Base-by-base conservation (phyloP, 2,888 invertebrate genomes). In the Abscondita cerata region DNA sequence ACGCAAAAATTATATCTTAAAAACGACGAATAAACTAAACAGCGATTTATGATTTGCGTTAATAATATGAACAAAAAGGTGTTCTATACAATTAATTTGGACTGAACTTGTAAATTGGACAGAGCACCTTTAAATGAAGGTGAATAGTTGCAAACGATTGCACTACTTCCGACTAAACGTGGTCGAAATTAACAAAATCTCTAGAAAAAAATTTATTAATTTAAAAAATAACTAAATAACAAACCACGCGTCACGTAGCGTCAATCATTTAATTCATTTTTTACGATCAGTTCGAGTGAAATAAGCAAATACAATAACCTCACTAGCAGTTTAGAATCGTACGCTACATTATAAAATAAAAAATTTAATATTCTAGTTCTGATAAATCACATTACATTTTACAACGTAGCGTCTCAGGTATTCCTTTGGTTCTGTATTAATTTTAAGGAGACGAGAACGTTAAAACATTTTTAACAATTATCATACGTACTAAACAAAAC, bases 251-350 rank as follows among this genome's bases (percentile, higher is more conserved):
- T 50, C 53, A 41, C 13, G 52, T 50, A 62, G 62, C 33, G 40
- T 34, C 53, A 53, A 62, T 50, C 53, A 25, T 46, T 53, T 33
- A 46, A 12, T 15, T 15, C 15, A 3, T 25, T 25, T 16, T 33
- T 52, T 33, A 51, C 34, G 55, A 31, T 72, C 71, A 72, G 70
- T 70, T 73, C 70, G 69, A 67, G 67, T 70, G 68, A 59, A 71
- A 70, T 70, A 71, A 73, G 72, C 69, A 72, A 75, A 73, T 72
- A 74, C 73, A 69, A 69, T 71, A 72, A 74, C 72, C 68, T 67
- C 70, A 68, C 68, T 67, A 69, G 16, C 16, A 41, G 65, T 65
- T 66, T 62, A 65, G 62, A 65, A 59, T 60, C 47, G 50, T 54
- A 65, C 40, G 68, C 69, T 69, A 70, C 74, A 73, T 70, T 62